Conservation (phyloP, 2,113 vertebrate species). For the Numenius arquata region DNA sequence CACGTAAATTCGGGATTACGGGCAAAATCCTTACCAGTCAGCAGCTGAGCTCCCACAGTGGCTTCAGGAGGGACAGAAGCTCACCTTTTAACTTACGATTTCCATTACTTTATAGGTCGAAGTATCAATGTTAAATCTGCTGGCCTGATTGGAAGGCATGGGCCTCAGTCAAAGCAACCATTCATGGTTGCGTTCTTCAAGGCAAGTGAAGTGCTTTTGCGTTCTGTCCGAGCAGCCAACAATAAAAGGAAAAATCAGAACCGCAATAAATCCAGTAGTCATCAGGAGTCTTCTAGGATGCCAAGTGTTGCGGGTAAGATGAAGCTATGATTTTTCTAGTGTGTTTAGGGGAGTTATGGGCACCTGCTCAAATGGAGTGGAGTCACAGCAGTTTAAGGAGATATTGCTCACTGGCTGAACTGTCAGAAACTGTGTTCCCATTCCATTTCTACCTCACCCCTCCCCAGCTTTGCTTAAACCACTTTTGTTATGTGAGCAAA, state of each 20-base stretch:
- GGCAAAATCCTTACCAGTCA: background rate
- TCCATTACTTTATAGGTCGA: slow-evolving; percentile 77
- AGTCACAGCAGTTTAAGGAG: background rate
- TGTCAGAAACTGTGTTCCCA: background rate
- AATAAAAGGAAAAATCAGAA: slow-evolving; percentile 92
- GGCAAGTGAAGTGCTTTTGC: slow-evolving; percentile 94
- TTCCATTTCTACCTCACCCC: background rate
- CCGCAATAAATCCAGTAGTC: slow-evolving; percentile 89
- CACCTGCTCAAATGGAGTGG: background rate
- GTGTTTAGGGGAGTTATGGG: background rate
- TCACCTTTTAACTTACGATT: background rate
- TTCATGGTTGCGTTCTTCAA: slow-evolving; percentile 99
- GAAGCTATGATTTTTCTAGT: background rate
- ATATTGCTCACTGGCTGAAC: background rate
- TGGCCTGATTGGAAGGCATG: slow-evolving; percentile 91
- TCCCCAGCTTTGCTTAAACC: background rate
- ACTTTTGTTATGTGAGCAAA: background rate
- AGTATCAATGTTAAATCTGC: slow-evolving; percentile 95
- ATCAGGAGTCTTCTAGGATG: slow-evolving; percentile 87
- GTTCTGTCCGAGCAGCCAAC: slow-evolving; percentile 91
- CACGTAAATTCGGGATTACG: background rate
- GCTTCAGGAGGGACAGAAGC: background rate
- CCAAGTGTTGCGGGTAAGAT: slow-evolving; percentile 83
- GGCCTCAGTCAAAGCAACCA: slow-evolving; percentile 95
- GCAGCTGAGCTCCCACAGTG: background rate